Percentiles rank a stretch among this genome's conserved stretches.
These are phyloP conservation scores for Corvus moneduloides DNA, from an alignment of 2,113 vertebrate genomes.

Conservation along the genomic window DNA sequence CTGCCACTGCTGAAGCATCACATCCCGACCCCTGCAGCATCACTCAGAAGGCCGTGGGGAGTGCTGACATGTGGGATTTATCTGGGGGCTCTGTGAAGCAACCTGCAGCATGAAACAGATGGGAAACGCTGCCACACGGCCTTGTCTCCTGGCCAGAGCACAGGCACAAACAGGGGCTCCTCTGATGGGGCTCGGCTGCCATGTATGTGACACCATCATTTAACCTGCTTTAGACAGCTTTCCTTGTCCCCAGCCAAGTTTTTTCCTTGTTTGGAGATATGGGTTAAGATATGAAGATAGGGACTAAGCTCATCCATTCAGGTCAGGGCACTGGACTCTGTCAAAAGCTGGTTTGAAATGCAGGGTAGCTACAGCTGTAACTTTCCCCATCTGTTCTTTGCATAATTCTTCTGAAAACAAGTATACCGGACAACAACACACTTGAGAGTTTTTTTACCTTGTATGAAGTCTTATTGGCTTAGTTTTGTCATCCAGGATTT, in stretches of 20 bases:
- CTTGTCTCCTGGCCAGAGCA: neutral
- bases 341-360: neutral
- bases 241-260: neutral
- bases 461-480: neutral
- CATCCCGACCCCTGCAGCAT: rapidly evolving
- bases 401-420: neutral
- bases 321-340: neutral
- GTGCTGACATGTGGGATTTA: neutral
- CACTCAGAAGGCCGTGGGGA: rapidly evolving
- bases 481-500: neutral
- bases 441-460: neutral
- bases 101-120: rapidly evolving
- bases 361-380: neutral
- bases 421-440: neutral
- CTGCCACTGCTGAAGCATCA: neutral
- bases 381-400: neutral
- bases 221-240: neutral
- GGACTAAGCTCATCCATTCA: neutral
- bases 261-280: neutral
- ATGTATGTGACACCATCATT: neutral
- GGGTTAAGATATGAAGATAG: neutral
- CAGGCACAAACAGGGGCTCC: rapidly evolving
- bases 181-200: neutral
- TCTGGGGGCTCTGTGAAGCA: neutral
- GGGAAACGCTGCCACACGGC: rapidly evolving